Evolutionary conservation across 2,113 vertebrate genomes (phyloP).

Genomic region (Todiramphus saurophagus): DNA sequence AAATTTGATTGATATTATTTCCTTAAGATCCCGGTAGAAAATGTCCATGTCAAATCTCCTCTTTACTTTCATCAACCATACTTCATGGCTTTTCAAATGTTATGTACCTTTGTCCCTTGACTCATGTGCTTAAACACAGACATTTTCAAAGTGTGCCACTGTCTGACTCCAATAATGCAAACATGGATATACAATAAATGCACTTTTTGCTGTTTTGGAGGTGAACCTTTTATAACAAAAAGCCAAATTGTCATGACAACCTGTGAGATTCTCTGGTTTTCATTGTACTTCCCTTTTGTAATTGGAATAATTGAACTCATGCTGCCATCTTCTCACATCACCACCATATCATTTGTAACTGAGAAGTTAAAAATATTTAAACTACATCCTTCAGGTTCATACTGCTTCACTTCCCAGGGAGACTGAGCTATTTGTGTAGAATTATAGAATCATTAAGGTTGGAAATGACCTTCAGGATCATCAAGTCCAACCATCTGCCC

Average conservation of each 20-base stretch:
- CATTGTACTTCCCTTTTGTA: background rate
- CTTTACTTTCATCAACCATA: background rate
- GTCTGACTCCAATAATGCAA: background rate
- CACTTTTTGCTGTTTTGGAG: background rate
- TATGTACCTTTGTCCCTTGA: background rate
- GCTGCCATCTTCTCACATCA: background rate
- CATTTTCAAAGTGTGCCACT: background rate
- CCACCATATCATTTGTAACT: background rate
- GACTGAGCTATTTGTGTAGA: background rate
- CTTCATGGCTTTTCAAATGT: background rate
- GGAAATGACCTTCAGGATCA: too few relatives aligned
- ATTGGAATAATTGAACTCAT: background rate
- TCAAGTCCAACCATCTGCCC: too few relatives aligned
- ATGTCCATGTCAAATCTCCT: background rate
- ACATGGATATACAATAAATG: background rate
- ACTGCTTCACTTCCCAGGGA: background rate
- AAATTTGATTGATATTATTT: background rate
- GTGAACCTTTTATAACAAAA: background rate
- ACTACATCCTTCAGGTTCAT: background rate
- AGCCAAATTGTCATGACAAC: background rate
- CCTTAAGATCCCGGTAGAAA: background rate
- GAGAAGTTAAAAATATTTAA: background rate
- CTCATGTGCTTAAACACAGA: background rate
- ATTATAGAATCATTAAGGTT: too few relatives aligned
- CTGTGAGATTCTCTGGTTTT: background rate